Conservation (phyloP, 2,888 invertebrate species). For the Eretmocerus hayati region DNA sequence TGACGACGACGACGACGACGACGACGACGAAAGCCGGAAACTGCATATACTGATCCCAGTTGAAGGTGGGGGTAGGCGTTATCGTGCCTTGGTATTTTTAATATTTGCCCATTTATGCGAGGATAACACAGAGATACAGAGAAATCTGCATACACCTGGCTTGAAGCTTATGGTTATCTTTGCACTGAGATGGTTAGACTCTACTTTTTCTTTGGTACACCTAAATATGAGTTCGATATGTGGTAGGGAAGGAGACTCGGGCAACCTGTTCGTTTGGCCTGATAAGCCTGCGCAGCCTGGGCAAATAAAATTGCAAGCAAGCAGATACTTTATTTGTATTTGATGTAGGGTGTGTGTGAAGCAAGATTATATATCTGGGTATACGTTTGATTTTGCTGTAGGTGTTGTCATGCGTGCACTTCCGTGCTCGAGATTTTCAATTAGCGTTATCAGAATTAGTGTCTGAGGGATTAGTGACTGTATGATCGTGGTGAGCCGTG, state of each 20-base stretch:
- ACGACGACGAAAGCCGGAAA: no score
- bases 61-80: conserved; percentile 33
- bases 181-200: background rate
- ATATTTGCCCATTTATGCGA: conserved; percentile 35
- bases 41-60: no score
- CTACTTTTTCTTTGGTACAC: background rate
- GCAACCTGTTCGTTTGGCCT: conserved; percentile 25
- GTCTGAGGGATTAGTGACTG: no score
- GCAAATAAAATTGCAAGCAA: conserved; percentile 45
- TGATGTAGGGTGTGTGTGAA: background rate
- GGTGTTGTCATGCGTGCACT: no score
- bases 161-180: conserved; percentile 6
- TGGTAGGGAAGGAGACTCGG: conserved; percentile 3
- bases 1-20: no score
- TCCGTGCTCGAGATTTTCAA: no score
- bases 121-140: background rate
- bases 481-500: no score
- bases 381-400: no score
- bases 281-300: conserved; percentile 39
- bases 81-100: conserved; percentile 36
- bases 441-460: no score
- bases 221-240: conserved; percentile 5
- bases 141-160: no score
- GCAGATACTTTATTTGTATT: conserved; percentile 42
- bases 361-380: no score